Conservation (phyloP, 2,888 invertebrate species). For the Aspidiotus destructor region DNA sequence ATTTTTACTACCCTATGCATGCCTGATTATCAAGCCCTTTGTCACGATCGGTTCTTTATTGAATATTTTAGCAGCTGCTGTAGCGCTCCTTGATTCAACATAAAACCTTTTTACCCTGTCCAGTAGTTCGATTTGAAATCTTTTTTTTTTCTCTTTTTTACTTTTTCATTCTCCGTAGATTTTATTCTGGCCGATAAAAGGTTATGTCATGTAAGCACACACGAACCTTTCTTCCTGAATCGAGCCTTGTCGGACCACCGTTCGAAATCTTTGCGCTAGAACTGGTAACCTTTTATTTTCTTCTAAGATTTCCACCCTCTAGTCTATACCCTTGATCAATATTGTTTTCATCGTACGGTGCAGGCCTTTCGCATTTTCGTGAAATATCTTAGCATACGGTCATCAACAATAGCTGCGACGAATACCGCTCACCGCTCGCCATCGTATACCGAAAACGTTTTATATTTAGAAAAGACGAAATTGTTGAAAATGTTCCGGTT, state of each 20-base stretch:
- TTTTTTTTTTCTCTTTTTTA: constrained; percentile 25
- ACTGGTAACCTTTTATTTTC: constrained; percentile 15
- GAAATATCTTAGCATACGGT: constrained; percentile 26
- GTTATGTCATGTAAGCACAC: constrained; percentile 25
- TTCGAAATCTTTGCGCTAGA: neutral
- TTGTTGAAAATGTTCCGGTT: too few relatives aligned
- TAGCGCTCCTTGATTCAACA: constrained; percentile 29
- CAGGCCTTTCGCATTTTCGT: constrained; percentile 6
- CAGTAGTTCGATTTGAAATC: constrained; percentile 17
- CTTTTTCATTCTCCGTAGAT: constrained; percentile 1
- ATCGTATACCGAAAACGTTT: neutral
- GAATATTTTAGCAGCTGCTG: constrained; percentile 26
- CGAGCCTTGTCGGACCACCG: constrained; percentile 13
- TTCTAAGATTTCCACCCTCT: constrained; percentile 25
- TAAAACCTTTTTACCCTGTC: constrained; percentile 32
- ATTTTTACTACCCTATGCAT: constrained; percentile 32
- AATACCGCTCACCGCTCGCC: neutral
- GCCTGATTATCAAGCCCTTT: constrained; percentile 34
- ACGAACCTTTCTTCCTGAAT: constrained; percentile 12
- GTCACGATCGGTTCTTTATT: constrained; percentile 31
- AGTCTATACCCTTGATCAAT: constrained; percentile 19
- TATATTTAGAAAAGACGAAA: too few relatives aligned
- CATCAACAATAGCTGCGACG: neutral
- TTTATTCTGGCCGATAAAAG: constrained; percentile 19
- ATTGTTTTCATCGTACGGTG: constrained; percentile 19